phyloP scores from a whole-genome alignment of 2,113 vertebrate species.

The Phocoena phocoena region DNA sequence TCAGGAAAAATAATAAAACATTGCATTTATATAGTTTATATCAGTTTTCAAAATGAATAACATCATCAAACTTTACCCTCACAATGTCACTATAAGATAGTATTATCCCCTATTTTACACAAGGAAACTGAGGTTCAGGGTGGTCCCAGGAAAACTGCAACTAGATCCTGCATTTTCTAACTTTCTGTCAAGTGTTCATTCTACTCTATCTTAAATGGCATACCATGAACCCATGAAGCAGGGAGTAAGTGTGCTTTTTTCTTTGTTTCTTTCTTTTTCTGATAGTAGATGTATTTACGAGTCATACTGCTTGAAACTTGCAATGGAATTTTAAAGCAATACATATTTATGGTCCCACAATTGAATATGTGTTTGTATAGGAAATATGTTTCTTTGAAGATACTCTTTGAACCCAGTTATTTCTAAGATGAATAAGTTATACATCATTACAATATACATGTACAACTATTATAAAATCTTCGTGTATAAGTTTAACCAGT shows the following conservation, averaged over 20 bases:
- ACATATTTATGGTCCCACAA: not conserved
- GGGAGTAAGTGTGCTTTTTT: not conserved
- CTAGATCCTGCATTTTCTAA: not conserved
- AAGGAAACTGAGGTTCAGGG: not conserved
- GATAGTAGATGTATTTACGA: not conserved
- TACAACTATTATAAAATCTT: not conserved
- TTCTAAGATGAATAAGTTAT: not conserved
- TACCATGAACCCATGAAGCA: not conserved
- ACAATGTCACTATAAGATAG: not conserved
- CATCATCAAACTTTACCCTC: not conserved
- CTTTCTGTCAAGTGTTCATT: not conserved
- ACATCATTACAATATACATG: not conserved
- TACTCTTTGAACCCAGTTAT: not conserved
- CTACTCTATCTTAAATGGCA: not conserved
- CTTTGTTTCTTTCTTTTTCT: not conserved
- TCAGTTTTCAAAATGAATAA: not conserved
- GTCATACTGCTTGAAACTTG: not conserved
- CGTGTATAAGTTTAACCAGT: not conserved
- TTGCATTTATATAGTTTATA: not conserved
- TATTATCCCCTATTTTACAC: not conserved
- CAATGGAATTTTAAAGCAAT: constrained; percentile 6
- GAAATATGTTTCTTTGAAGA: not conserved
- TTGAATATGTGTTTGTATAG: not conserved
- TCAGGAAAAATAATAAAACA: not conserved
- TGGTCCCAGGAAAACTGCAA: not conserved